phyloP scores from a whole-genome alignment of 2,888 invertebrate species.

The Sarcophaga caerulescens region DNA sequence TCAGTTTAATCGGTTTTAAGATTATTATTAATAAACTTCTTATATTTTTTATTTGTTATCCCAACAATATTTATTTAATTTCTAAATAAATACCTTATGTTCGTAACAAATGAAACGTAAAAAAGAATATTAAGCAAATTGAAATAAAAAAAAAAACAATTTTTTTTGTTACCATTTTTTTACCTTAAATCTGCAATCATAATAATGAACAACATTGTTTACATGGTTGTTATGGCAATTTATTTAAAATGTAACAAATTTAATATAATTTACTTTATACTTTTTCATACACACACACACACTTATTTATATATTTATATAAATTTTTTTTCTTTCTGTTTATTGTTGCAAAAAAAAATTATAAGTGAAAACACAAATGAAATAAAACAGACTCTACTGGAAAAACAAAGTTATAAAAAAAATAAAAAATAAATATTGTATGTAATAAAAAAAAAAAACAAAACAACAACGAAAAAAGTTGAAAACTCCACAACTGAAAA shows the following conservation, averaged over 20 bases:
- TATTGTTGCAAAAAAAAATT: conserved; percentile 36
- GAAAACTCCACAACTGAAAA: not conserved
- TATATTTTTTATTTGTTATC: too few species aligned
- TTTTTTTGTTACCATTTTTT: not conserved
- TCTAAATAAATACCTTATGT: too few species aligned
- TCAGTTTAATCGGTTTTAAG: too few species aligned
- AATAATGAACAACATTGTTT: not conserved
- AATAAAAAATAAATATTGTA: not conserved
- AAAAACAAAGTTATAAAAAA: conserved; percentile 13
- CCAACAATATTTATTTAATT: too few species aligned
- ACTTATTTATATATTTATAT: conserved; percentile 14
- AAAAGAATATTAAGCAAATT: not conserved
- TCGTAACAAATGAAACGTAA: not conserved
- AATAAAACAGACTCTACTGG: conserved; percentile 13
- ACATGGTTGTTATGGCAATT: conserved; percentile 54
- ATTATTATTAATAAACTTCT: too few species aligned
- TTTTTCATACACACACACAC: not conserved
- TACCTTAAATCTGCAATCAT: not conserved
- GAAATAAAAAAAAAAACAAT: not conserved
- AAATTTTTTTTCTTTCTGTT: conserved; percentile 28
- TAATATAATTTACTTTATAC: conserved; percentile 54
- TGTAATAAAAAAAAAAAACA: not conserved
- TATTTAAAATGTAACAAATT: conserved; percentile 57
- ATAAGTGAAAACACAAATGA: conserved; percentile 15
- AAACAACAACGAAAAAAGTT: not conserved